Evolutionary conservation across 2,888 invertebrate genomes (phyloP), one percentile per base, ranked within the genome.

Genomic region (Drosophila parthenogenetica): DNA sequence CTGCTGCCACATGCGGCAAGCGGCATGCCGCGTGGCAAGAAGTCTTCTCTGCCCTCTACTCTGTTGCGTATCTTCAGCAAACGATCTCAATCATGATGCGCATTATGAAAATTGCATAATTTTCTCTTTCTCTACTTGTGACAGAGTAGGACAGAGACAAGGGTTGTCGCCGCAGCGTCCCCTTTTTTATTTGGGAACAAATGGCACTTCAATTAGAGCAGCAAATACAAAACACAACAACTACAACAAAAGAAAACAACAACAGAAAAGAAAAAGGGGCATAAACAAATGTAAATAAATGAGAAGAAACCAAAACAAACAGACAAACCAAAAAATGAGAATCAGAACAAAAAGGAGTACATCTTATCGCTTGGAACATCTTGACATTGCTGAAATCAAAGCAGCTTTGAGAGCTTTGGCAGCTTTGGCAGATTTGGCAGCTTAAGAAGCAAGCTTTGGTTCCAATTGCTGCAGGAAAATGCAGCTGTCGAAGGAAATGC

Each of bases 31-130:
- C 77, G 72, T 83, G 87, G 49, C 86, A 71, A 59, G 55, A 35
- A 45, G 55, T 42, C 42, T 14, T 10, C 29, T n/a, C 22, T 22
- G 35, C 35, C 35, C 35, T 39, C 19, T 19, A 17, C 37, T 22
- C 35, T 50, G 37, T 13, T 4, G 37, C 40, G 50, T 55, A 55
- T 87, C 83, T 85, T 17, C 42, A 58, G 43, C 66, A 58, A 82
- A 77, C 69, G 80, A 88, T 88, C 86, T 80, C 71, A 73, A 86
- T 84, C 82, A 80, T 55, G 78, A 69, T 67, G 71, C 71, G 73
- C 81, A 85, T 87, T 86, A 89, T 79, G 87, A 81, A 87, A 86
- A 86, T 86, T 87, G 80, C 87, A 86, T 89, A 77, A 89, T 89
- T 83, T 68, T 54, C 53, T 51, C 7, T 14, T 5, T 29, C 46